These are phyloP conservation scores for Alethe castanea DNA, from an alignment of 2,113 vertebrate genomes.

Conservation along the genomic window DNA sequence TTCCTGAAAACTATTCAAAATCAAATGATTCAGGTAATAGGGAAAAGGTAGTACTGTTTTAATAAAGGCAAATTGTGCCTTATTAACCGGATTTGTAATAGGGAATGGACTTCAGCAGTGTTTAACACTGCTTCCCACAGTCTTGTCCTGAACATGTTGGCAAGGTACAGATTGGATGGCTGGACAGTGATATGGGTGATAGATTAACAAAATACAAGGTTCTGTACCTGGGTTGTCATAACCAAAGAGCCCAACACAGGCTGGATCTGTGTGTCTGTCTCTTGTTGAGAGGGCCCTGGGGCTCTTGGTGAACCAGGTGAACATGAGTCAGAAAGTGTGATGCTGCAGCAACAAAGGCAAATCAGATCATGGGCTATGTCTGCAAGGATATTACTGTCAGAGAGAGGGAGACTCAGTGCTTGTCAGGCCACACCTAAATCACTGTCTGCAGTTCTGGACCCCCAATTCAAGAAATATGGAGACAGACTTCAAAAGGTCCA, in stretches of 20 bases:
- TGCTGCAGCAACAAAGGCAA: not conserved
- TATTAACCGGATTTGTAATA: not conserved
- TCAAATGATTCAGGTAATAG: rapidly evolving
- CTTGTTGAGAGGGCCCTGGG: not conserved
- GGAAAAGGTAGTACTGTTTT: not conserved
- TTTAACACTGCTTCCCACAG: not conserved
- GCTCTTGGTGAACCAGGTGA: not conserved
- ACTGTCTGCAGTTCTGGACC: not conserved
- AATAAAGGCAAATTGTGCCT: not conserved
- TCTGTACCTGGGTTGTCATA: not conserved
- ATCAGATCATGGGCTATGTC: not conserved
- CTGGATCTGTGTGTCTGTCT: not conserved
- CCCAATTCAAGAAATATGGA: not conserved
- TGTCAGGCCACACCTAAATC: not conserved
- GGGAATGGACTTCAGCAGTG: not conserved
- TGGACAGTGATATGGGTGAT: not conserved
- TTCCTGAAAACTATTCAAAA: not conserved
- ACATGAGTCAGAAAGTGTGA: rapidly evolving
- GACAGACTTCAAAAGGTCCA: not conserved
- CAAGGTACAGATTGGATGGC: not conserved
- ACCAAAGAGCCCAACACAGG: not conserved
- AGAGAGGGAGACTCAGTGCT: rapidly evolving
- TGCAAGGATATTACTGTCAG: not conserved
- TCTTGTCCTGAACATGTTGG: not conserved
- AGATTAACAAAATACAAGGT: not conserved